Evolutionary conservation across 2,888 invertebrate species (phyloP), one percentile per base, ranked within the genome.

Genomic region (Diploptera punctata): DNA sequence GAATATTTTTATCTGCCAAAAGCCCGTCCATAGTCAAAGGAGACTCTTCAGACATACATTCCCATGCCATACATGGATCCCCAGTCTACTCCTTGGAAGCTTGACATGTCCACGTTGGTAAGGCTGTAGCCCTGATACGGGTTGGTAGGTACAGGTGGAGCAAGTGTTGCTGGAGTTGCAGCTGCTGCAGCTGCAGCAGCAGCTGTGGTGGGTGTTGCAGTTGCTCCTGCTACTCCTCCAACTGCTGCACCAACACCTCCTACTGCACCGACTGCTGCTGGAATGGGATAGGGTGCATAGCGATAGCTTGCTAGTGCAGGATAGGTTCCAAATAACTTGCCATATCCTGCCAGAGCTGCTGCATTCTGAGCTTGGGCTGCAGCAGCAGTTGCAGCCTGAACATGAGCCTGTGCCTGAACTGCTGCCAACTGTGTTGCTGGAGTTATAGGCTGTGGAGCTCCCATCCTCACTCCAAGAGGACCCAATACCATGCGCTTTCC

Each of bases 1-100:
- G n/a, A 43, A 24, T 65, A 47, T 33, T 65, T 65, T 65, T 65
- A 44, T 44, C 47, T 65, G 60, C 60, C 24, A 18, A 21, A 60
- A 60, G 60, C 60, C 60, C 31, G 60, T 60, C 31, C 31, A 31
- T 60, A 60, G 47, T 47, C 21, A 61, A 26, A 29, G 62, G 26
- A 65, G 52, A 75, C 73, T 77, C 76, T 83, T 87, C 90, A 93
- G 82, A 94, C 94, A 87, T 95, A 95, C 94, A 95, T 94, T 82
- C 94, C 94, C 86, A 95, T 93, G 80, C 94, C 94, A 84, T 95
- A 95, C 93, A 95, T 93, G 79, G 93, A 91, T 80, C 91, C 90
- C 95, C 95, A 95, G 84, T 95, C 95, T 78, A 95, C 93, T 74
- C 93, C 93, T 83, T 95, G 95, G 89, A 95, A 95, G 81, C 93